Evolutionary conservation across 2,888 invertebrate genomes (phyloP).

Genomic region (Cryptus armator): DNA sequence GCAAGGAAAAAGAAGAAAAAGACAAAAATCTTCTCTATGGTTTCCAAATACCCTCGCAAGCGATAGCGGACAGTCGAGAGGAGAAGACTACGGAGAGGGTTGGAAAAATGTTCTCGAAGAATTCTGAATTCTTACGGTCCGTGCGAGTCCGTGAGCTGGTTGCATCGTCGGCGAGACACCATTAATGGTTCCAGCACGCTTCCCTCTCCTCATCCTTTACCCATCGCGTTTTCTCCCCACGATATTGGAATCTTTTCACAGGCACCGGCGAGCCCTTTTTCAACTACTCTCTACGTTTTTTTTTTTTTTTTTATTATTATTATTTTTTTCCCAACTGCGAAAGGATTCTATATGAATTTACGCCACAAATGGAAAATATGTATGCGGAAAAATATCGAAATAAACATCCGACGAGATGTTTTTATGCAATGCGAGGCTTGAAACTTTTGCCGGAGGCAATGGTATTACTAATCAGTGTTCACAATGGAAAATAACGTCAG

Average conservation of each 20-base stretch:
- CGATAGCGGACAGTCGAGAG: constrained; percentile 16
- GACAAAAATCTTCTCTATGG: constrained; percentile 34
- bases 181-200: constrained; percentile 64
- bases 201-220: constrained; percentile 3
- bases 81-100: background rate
- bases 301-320: too few species aligned
- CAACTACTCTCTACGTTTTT: background rate
- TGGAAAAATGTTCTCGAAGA: constrained; percentile 34
- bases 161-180: constrained; percentile 61
- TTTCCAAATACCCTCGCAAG: constrained; percentile 19
- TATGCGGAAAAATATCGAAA: background rate
- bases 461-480: background rate
- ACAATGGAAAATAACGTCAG: background rate
- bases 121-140: constrained; percentile 48
- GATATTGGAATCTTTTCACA: constrained; percentile 73
- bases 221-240: constrained; percentile 40
- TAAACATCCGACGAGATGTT: background rate
- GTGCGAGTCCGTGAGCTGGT: constrained; percentile 12
- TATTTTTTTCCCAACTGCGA: constrained; percentile 33
- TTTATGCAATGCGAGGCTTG: background rate
- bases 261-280: constrained; percentile 25
- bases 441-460: background rate
- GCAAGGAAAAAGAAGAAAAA: background rate
- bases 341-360: background rate
- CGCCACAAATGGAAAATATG: too few species aligned